Evolutionary conservation across 2,797 vertebrate genomes (phyloP).

Genomic region (Epinephelus awoara): DNA sequence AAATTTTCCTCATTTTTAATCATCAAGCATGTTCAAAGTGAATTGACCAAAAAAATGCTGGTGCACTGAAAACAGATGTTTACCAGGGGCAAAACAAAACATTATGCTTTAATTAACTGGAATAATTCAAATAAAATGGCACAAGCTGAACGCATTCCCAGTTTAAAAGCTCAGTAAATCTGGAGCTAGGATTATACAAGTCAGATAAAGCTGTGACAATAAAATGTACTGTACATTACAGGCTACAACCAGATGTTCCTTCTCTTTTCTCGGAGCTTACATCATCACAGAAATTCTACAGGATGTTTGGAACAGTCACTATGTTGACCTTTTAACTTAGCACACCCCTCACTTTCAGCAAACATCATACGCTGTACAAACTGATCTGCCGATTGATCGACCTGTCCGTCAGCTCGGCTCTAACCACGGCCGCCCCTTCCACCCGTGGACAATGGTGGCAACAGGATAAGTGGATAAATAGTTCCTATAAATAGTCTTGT

Average conservation of each 20-base stretch:
- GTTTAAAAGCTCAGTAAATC: constrained; percentile 11
- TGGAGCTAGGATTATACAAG: constrained; percentile 5
- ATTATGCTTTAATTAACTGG: constrained; percentile 18
- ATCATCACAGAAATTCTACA: not conserved
- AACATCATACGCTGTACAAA: not conserved
- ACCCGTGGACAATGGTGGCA: constrained; percentile 51
- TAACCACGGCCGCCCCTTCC: constrained; percentile 9
- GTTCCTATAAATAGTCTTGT: constrained; percentile 77
- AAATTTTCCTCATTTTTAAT: constrained; percentile 19
- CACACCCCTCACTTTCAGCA: not conserved
- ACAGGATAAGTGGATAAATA: constrained; percentile 76
- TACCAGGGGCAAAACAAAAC: not conserved
- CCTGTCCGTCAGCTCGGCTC: constrained; percentile 35
- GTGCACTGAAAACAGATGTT: constrained; percentile 19
- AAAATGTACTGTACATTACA: not conserved
- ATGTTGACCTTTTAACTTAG: not conserved
- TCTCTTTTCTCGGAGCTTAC: not conserved
- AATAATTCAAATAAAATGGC: constrained; percentile 3
- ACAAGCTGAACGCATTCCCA: not conserved
- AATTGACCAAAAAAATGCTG: not conserved
- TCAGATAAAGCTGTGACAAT: not conserved
- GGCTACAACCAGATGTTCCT: not conserved
- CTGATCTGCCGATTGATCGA: constrained; percentile 40
- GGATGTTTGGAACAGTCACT: not conserved
- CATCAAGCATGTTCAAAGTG: not conserved